These are phyloP conservation scores for Apodemia mormo DNA, from an alignment of 2,888 invertebrate genomes.

Conservation along the genomic window DNA sequence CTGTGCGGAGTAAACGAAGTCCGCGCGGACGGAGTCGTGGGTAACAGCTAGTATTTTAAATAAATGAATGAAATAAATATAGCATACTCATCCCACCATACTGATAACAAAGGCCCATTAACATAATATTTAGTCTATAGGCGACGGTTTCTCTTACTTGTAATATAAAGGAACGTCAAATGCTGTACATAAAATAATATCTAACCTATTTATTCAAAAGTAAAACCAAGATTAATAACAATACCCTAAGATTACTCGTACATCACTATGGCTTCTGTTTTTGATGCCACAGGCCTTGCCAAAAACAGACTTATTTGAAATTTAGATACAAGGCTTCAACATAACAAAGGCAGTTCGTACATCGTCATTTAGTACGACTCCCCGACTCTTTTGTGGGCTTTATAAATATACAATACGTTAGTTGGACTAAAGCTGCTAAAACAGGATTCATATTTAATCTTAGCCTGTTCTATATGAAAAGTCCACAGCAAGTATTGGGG, in stretches of 20 bases:
- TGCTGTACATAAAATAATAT: no score
- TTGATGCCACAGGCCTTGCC: slow-evolving; percentile 4
- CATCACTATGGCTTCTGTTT: neutral
- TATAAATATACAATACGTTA: neutral
- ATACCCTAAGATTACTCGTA: neutral
- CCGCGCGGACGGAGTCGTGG: no score
- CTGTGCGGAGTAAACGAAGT: no score
- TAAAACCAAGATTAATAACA: neutral
- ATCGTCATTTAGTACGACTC: neutral
- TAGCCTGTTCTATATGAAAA: neutral
- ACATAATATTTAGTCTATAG: no score
- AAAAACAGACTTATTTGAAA: slow-evolving; percentile 10
- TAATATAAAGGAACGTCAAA: no score
- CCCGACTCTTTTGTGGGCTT: neutral
- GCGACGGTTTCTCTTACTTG: no score
- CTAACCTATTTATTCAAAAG: neutral
- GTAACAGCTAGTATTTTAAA: no score
- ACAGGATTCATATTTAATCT: neutral
- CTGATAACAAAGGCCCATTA: no score
- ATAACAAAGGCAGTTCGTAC: slow-evolving; percentile 3
- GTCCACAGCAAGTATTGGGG: no score
- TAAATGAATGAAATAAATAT: no score
- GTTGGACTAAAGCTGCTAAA: neutral
- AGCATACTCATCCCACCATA: no score
- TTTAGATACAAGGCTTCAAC: slow-evolving; percentile 13